A percentile compares a stretch with the other conserved stretches of the same genome.
Evolutionary conservation across 1,140 invertebrate species (phyloP).

Genomic region (Drosophila nannoptera): DNA sequence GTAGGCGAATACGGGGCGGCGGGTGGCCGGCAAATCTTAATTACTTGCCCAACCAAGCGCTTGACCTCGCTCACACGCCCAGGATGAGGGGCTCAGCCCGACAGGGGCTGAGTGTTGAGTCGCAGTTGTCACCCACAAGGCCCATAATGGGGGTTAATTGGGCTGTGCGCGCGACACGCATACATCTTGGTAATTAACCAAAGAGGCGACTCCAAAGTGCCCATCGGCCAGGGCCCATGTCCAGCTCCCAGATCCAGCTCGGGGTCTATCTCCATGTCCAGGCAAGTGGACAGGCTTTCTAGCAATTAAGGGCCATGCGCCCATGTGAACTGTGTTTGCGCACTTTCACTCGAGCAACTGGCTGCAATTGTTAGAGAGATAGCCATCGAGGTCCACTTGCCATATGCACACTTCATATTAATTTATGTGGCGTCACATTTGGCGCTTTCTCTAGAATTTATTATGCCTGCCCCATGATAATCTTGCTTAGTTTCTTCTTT

Average conservation of each 20-base stretch:
- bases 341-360: conserved; percentile 53
- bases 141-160: conserved; percentile 79
- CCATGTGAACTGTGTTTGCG: conserved; percentile 19
- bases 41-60: conserved; percentile 66
- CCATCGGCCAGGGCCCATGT: conserved; percentile 6
- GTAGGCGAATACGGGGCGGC: conserved; percentile 1
- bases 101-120: conserved; percentile 15
- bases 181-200: conserved; percentile 78
- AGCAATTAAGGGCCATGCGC: conserved; percentile 23
- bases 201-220: conserved; percentile 53
- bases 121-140: conserved; percentile 45
- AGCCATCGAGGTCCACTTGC: conserved; percentile 16
- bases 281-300: conserved; percentile 57
- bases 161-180: conserved; percentile 79
- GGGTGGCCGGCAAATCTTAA: conserved; percentile 60
- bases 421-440: conserved; percentile 74
- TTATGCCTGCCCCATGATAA: conserved; percentile 31
- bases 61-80: conserved; percentile 68
- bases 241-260: too few species aligned
- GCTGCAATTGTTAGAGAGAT: conserved; percentile 45
- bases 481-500: conserved; percentile 26
- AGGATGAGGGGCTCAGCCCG: conserved; percentile 49
- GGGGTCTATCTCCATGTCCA: conserved; percentile 29
- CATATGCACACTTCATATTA: conserved; percentile 69
- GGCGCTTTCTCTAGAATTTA: conserved; percentile 66